These are phyloP conservation scores for Palaemon carinicauda DNA, from an alignment of 1,140 invertebrate species.

Conservation along the genomic window DNA sequence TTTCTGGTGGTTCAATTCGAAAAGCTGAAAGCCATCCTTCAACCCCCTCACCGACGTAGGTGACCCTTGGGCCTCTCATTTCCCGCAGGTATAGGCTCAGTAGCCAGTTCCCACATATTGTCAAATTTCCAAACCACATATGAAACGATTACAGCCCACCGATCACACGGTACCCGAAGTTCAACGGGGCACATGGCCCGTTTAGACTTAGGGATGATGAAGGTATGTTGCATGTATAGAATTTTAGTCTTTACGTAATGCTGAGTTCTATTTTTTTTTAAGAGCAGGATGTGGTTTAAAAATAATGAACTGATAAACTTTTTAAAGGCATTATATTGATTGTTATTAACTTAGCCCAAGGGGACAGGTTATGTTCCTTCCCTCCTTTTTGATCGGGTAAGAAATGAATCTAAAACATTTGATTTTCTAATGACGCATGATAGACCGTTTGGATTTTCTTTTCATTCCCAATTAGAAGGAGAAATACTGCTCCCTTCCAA, in stretches of 20 bases:
- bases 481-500: too few species aligned
- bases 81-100: not conserved
- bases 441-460: too few species aligned
- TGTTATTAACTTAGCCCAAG: not conserved
- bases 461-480: too few species aligned
- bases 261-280: not conserved
- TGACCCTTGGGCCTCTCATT: constrained; percentile 14
- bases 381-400: not conserved
- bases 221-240: too few species aligned
- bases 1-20: too few species aligned
- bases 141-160: constrained; percentile 33
- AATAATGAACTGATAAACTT: constrained; percentile 45
- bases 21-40: too few species aligned
- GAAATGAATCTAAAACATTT: not conserved
- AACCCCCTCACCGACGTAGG: not conserved
- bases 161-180: not conserved
- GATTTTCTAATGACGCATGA: too few species aligned
- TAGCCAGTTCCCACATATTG: constrained; percentile 22
- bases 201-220: too few species aligned
- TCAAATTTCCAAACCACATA: constrained; percentile 25
- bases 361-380: constrained; percentile 16
- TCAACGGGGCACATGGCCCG: not conserved
- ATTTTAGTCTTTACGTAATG: too few species aligned
- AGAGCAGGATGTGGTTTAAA: not conserved
- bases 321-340: constrained; percentile 6